These are phyloP conservation scores for Dasypus novemcinctus DNA, from an alignment of 2,113 vertebrate species.

Conservation along the genomic window DNA sequence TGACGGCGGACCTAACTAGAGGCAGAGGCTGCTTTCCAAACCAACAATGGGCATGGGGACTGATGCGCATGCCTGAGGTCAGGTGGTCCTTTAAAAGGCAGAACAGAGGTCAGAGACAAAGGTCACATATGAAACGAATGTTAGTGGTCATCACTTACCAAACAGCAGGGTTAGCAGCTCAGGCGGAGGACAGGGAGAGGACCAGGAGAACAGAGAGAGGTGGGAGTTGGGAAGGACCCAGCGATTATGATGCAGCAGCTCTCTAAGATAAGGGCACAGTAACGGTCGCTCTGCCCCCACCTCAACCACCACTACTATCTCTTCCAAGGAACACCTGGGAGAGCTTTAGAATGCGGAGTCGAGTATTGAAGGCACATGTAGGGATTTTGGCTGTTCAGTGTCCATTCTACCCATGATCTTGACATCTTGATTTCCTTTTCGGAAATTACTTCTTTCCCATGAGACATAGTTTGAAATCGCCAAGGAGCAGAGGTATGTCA, in stretches of 20 bases:
- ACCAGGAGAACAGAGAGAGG: neutral
- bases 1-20: neutral
- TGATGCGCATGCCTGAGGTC: neutral
- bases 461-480: neutral
- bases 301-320: too few species aligned
- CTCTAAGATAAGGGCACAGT: neutral
- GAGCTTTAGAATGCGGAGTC: neutral
- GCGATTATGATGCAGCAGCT: neutral
- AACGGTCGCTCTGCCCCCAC: neutral
- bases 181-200: neutral
- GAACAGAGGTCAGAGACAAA: neutral
- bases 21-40: neutral
- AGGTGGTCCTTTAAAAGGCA: neutral
- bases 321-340: neutral
- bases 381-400: neutral
- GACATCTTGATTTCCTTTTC: neutral
- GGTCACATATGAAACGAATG: neutral
- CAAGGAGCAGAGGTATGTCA: neutral
- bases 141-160: neutral
- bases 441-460: neutral
- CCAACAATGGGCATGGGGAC: too few species aligned
- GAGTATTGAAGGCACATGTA: neutral
- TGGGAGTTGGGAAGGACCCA: neutral
- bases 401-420: neutral
- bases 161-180: neutral